Percentiles rank a stretch among this genome's conserved stretches.
These are phyloP conservation scores for Lasioglossum figueresi DNA, from an alignment of 2,888 invertebrate genomes.

Conservation along the genomic window DNA sequence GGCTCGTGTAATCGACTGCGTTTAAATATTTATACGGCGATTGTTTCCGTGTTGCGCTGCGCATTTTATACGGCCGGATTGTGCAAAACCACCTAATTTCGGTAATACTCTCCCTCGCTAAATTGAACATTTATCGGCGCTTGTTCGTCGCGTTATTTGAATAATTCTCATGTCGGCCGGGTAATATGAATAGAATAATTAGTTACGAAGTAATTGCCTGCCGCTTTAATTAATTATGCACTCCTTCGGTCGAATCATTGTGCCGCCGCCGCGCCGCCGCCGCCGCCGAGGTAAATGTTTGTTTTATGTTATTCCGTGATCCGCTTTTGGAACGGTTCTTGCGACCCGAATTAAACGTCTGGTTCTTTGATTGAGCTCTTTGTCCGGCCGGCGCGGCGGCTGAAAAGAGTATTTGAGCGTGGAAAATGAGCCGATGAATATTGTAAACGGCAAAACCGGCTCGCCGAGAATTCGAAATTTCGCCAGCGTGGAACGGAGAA, in stretches of 20 bases:
- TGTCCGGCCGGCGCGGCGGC: background rate
- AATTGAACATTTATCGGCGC: slow-evolving; percentile 13
- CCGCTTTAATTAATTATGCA: slow-evolving; percentile 9
- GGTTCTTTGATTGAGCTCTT: slow-evolving; percentile 15
- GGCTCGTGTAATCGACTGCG: background rate
- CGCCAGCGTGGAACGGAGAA: background rate
- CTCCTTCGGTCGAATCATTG: slow-evolving; percentile 11
- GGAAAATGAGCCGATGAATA: slow-evolving; percentile 10
- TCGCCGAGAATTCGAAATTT: background rate
- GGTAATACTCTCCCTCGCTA: background rate
- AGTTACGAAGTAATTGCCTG: slow-evolving; percentile 14
- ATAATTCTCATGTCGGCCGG: slow-evolving; percentile 6
- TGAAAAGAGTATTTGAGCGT: slow-evolving; percentile 5
- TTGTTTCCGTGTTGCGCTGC: background rate
- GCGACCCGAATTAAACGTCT: slow-evolving; percentile 10
- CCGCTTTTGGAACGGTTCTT: background rate
- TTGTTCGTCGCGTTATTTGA: slow-evolving; percentile 6
- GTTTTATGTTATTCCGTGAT: slow-evolving; percentile 9
- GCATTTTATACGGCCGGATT: background rate
- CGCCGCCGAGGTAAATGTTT: slow-evolving; percentile 6
- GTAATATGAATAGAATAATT: slow-evolving; percentile 17
- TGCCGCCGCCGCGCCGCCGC: background rate
- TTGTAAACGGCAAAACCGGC: background rate
- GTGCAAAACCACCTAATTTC: slow-evolving; percentile 1
- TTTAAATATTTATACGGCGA: background rate